Percentiles rank a stretch among this genome's conserved stretches.
Conservation (phyloP, 2,797 vertebrate genomes). For the Hemitrygon akajei region DNA sequence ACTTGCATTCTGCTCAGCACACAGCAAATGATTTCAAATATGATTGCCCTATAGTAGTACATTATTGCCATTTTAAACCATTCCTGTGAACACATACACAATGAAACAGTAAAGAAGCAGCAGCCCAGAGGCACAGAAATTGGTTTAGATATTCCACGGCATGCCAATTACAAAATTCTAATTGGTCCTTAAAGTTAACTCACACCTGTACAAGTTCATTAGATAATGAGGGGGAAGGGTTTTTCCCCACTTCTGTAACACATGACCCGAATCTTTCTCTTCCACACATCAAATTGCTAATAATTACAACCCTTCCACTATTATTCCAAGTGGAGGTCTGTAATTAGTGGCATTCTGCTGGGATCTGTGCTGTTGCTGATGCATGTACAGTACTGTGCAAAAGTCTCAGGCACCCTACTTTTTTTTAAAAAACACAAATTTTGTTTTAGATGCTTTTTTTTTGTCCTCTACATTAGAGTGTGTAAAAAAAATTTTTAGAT, state of each 20-base stretch:
- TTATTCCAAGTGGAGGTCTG: too few relatives aligned
- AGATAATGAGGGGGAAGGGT: too few relatives aligned
- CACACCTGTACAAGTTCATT: not conserved
- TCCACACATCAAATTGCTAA: too few relatives aligned
- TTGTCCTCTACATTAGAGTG: too few relatives aligned
- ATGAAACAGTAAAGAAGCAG: not conserved
- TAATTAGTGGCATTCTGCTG: too few relatives aligned
- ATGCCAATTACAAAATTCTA: not conserved
- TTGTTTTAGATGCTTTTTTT: too few relatives aligned
- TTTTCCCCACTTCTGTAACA: not conserved
- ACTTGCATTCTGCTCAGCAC: not conserved
- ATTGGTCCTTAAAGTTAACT: not conserved
- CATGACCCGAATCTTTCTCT: not conserved
- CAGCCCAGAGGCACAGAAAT: not conserved
- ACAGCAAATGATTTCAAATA: not conserved
- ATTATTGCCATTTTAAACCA: not conserved
- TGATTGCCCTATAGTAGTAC: not conserved
- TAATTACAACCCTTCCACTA: too few relatives aligned
- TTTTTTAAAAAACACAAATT: too few relatives aligned
- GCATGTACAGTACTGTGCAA: too few relatives aligned
- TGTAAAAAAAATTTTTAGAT: too few relatives aligned
- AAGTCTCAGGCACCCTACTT: too few relatives aligned
- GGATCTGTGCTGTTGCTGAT: too few relatives aligned
- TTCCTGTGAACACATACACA: not conserved
- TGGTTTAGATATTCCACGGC: not conserved